phyloP scores from a whole-genome alignment of 2,888 invertebrate genomes.

The Leistus spinibarbis region DNA sequence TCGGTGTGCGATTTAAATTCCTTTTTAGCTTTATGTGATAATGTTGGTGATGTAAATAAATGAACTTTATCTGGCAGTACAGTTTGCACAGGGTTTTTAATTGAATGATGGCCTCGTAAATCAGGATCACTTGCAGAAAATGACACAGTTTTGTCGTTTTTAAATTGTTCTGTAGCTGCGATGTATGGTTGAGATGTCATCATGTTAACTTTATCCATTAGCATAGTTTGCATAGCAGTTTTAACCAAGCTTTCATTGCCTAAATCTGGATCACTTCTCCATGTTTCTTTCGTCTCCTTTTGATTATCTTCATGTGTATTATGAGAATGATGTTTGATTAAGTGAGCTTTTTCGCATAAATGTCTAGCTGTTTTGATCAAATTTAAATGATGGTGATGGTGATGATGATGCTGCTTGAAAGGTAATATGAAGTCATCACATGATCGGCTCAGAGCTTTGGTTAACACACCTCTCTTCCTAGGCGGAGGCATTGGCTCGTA shows the following conservation, averaged over 20 bases:
- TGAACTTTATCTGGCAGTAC: constrained; percentile 15
- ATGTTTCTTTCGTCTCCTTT: not conserved
- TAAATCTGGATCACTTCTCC: constrained; percentile 37
- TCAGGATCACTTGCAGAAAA: constrained; percentile 19
- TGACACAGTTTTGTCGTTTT: constrained; percentile 7
- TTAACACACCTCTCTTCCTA: not conserved
- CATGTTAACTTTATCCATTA: constrained; percentile 52
- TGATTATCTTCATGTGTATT: constrained; percentile 41
- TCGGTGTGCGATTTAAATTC: not conserved
- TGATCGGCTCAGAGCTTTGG: constrained; percentile 25
- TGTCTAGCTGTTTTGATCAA: not conserved
- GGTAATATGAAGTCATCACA: constrained; percentile 39
- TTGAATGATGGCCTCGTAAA: not conserved
- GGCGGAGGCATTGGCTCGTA: not conserved
- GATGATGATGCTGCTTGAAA: not conserved
- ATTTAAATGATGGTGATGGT: not conserved
- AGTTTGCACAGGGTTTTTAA: constrained; percentile 6
- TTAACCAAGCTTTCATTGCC: constrained; percentile 48
- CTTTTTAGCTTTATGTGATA: not conserved
- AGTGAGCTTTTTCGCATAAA: constrained; percentile 3
- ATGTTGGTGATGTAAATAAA: not conserved
- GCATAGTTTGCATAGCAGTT: constrained; percentile 53
- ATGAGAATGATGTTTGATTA: constrained; percentile 44
- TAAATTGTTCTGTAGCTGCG: constrained; percentile 10
- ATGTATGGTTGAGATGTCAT: constrained; percentile 39